Evolutionary conservation across 2,888 invertebrate species (phyloP), one percentile per base, ranked within the genome.

Genomic region (Amiota communis): DNA sequence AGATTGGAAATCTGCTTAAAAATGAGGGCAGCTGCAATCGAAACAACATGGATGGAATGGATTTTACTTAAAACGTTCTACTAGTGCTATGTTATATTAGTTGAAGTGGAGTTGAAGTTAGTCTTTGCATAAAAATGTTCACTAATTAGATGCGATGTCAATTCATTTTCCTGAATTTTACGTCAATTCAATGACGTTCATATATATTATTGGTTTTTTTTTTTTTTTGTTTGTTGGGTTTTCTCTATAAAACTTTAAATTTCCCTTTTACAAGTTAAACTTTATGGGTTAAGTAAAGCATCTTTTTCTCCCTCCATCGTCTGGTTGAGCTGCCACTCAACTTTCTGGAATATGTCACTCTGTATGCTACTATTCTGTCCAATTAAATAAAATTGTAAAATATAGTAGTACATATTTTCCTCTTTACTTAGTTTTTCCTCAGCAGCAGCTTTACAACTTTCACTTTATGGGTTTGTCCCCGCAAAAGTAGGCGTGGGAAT

Each of bases 31-130:
- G 4, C 8, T 36, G 4, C 23, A 23, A 3, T 23, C 23, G 23
- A 23, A 23, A 23, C 23, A 23, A 23, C 23, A 23, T 23, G 23
- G 3, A 23, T 23, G 23, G 8, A 6, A 36, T 36, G 36, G 36
- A 36, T 36, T 36, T 36, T 36, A 6, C 4, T 36, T 2, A 77
- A 85, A 86, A 80, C 84, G 79, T 78, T 73, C 75, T 77, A 75
- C 75, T 77, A 75, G 76, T 72, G 76, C 73, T 74, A 75, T 79
- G 86, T 84, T 86, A 83, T 84, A 85, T 11, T 72, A 77, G 57
- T 79, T 84, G 81, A 83, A 23, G 64, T 80, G 84, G 86, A 83
- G 86, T 78, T 85, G 6, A 78, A 76, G 77, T 75, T 79, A 49
- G 13, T 53, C 70, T 72, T 80, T 74, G 73, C 74, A 69, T 53